A percentile compares a stretch with the other conserved stretches of the same genome.
phyloP scores from a whole-genome alignment of 2,797 vertebrate genomes.

The Potorous gilbertii region DNA sequence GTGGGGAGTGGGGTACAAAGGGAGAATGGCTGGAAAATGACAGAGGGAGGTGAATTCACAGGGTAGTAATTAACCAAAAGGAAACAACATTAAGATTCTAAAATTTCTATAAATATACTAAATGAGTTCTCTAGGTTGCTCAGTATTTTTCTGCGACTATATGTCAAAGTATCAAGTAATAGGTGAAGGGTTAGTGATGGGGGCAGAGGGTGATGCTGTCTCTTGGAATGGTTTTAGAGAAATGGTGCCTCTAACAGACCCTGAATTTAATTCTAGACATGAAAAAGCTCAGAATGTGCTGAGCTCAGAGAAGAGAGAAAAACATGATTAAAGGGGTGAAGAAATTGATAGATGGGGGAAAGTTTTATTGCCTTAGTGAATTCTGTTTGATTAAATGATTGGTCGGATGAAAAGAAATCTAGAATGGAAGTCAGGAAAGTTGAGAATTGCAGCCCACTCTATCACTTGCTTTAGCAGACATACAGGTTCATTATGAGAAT shows the following conservation, averaged over 20 bases:
- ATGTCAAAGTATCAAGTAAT: background rate
- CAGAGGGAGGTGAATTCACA: background rate
- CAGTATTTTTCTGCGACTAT: background rate
- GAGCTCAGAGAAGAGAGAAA: slow-evolving; percentile 1
- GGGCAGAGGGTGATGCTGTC: background rate
- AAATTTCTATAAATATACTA: background rate
- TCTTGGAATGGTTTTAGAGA: background rate
- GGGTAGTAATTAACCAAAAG: background rate
- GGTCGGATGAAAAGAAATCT: background rate
- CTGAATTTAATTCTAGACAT: background rate
- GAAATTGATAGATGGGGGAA: background rate
- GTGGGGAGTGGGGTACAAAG: background rate
- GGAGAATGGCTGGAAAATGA: background rate
- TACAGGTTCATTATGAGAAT: background rate
- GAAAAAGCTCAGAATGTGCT: background rate
- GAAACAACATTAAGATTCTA: background rate
- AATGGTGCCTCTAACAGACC: background rate
- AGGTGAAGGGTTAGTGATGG: background rate
- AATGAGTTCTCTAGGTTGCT: background rate
- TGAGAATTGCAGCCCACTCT: background rate
- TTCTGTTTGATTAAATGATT: background rate
- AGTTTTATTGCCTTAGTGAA: background rate
- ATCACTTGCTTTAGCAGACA: background rate
- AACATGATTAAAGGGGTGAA: background rate
- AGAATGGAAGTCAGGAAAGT: background rate